These are phyloP conservation scores for Sylvicola cinctus DNA, from an alignment of 2,888 invertebrate genomes.

Conservation along the genomic window DNA sequence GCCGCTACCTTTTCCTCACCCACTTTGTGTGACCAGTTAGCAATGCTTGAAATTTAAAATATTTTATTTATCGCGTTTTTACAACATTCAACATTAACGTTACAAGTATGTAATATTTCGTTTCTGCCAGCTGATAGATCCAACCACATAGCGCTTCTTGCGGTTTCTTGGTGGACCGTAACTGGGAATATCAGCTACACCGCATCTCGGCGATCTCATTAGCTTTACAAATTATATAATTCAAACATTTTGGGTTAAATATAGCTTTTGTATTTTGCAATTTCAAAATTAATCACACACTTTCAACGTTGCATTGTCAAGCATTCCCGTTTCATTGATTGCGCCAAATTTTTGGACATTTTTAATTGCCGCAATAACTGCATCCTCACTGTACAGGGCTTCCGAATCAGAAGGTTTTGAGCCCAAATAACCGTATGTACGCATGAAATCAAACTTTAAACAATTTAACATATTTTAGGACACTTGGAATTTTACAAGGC, in stretches of 20 bases:
- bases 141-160: constrained; percentile 34
- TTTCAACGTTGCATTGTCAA: constrained; percentile 41
- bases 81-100: constrained; percentile 17
- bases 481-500: no score
- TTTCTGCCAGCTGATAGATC: constrained; percentile 47
- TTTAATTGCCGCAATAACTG: constrained; percentile 39
- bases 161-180: constrained; percentile 15
- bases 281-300: constrained; percentile 18
- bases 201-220: constrained; percentile 44
- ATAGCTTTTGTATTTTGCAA: no score
- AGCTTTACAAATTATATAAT: constrained; percentile 27
- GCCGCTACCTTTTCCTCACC: constrained; percentile 30
- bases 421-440: constrained; percentile 45
- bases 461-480: no score
- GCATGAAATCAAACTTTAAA: constrained; percentile 40
- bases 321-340: constrained; percentile 40
- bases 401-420: constrained; percentile 29
- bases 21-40: constrained; percentile 45
- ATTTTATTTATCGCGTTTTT: background rate
- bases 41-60: constrained; percentile 29
- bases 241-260: background rate
- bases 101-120: constrained; percentile 45
- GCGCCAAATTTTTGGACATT: constrained; percentile 52
- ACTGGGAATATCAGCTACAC: constrained; percentile 41
- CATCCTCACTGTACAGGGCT: constrained; percentile 37